phyloP scores from a whole-genome alignment of 2,113 vertebrate species.

The Hippoglossus stenolepis region DNA sequence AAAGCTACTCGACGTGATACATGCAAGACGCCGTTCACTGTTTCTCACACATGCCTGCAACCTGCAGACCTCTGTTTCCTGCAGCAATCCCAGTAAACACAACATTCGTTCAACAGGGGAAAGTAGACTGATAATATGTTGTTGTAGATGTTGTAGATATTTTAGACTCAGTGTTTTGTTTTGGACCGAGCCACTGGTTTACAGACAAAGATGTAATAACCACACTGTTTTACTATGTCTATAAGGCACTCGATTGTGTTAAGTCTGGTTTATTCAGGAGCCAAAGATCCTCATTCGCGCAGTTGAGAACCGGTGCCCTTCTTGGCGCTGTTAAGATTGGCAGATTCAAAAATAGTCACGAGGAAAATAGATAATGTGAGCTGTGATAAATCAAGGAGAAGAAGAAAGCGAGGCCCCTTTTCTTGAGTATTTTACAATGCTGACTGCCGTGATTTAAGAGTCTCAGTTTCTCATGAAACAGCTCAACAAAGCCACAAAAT shows the following conservation, averaged over 20 bases:
- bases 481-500: not conserved
- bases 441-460: not conserved
- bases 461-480: not conserved
- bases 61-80: not conserved
- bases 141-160: conserved; percentile 1
- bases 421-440: not conserved
- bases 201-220: not conserved
- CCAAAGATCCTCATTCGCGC: not conserved
- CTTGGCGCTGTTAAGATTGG: not conserved
- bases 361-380: conserved; percentile 1
- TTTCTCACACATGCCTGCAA: conserved; percentile 24
- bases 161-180: conserved; percentile 21
- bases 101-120: conserved; percentile 19
- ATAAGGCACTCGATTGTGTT: not conserved
- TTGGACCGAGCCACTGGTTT: conserved; percentile 8
- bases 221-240: not conserved
- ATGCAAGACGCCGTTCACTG: conserved; percentile 4
- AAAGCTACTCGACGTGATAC: conserved; percentile 26
- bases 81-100: conserved; percentile 38
- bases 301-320: not conserved
- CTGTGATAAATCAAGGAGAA: not conserved
- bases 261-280: not conserved
- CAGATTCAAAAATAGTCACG: not conserved
- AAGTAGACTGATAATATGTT: not conserved
- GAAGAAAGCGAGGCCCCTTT: not conserved